Evolutionary conservation across 2,797 vertebrate species (phyloP).

Genomic region (Cephalopachus bancanus): DNA sequence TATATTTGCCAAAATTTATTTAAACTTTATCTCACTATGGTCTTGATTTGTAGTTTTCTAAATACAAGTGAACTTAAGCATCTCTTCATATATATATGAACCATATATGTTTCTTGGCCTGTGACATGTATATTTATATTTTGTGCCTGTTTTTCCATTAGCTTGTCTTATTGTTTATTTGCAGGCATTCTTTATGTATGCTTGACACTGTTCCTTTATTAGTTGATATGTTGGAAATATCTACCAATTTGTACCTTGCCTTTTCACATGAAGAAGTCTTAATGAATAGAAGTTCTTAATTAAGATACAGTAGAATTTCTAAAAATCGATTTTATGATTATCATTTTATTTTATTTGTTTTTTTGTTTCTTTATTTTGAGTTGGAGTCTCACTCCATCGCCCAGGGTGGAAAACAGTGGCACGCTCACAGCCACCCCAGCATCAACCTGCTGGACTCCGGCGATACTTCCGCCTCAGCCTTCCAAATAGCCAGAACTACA

Average conservation of each 20-base stretch:
- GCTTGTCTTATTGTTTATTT: slow-evolving; percentile 7
- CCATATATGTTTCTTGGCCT: neutral
- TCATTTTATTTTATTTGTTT: neutral
- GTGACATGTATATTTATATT: neutral
- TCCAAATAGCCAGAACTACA: too few relatives aligned
- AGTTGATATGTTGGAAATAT: slow-evolving; percentile 17
- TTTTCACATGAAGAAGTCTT: neutral
- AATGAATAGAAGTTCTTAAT: slow-evolving; percentile 21
- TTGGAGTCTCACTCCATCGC: too few relatives aligned
- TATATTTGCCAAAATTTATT: neutral
- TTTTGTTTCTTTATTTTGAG: too few relatives aligned
- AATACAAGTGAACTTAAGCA: slow-evolving; percentile 27
- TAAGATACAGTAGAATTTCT: slow-evolving; percentile 33
- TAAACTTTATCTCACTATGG: neutral
- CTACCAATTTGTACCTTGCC: neutral
- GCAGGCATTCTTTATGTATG: neutral
- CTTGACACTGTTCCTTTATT: slow-evolving; percentile 23
- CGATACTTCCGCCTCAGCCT: too few relatives aligned
- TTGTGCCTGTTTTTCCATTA: slow-evolving; percentile 11
- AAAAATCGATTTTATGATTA: slow-evolving; percentile 19
- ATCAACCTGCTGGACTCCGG: too few relatives aligned
- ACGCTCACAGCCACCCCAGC: too few relatives aligned
- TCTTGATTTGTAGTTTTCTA: slow-evolving; percentile 49
- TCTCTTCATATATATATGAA: slow-evolving; percentile 8
- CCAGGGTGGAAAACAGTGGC: too few relatives aligned